Conservation (phyloP, 2,888 invertebrate genomes). For the Prenolepis imparis region DNA sequence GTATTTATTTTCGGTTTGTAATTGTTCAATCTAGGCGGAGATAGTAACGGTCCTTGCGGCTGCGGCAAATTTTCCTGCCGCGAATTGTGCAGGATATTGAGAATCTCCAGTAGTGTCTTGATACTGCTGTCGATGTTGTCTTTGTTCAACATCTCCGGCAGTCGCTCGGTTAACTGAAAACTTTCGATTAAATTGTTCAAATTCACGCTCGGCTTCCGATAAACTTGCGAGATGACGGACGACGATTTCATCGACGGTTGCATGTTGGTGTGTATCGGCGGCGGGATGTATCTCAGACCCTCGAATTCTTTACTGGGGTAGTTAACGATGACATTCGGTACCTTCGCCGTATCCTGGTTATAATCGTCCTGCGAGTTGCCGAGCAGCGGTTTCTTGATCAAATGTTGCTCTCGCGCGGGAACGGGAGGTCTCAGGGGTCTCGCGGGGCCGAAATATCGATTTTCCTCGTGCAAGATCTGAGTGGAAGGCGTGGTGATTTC, state of each 20-base stretch:
- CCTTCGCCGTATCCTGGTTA: conserved; percentile 69
- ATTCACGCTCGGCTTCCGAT: conserved; percentile 84
- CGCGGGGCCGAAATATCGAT: conserved; percentile 69
- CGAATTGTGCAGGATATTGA: conserved; percentile 89
- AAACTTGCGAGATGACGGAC: conserved; percentile 33
- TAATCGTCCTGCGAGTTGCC: conserved; percentile 71
- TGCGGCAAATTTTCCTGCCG: conserved; percentile 84
- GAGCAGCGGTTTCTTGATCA: conserved; percentile 64
- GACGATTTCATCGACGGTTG: conserved; percentile 32
- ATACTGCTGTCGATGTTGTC: conserved; percentile 94
- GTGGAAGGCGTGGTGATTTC: conserved; percentile 63
- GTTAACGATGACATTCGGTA: conserved; percentile 51
- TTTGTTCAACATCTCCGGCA: conserved; percentile 92
- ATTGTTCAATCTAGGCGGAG: conserved; percentile 29
- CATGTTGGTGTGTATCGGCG: conserved; percentile 53
- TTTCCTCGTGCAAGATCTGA: conserved; percentile 64
- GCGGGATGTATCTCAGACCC: conserved; percentile 76
- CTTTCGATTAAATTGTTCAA: conserved; percentile 90
- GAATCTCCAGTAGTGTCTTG: conserved; percentile 91
- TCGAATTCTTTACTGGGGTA: conserved; percentile 76
- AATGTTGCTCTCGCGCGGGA: conserved; percentile 71
- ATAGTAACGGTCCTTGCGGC: conserved; percentile 32
- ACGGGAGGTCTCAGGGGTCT: conserved; percentile 75
- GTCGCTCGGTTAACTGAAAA: conserved; percentile 91
- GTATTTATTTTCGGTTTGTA: conserved; percentile 65